Evolutionary conservation across 2,113 vertebrate species (phyloP).

Genomic region (Peromyscus californicus): DNA sequence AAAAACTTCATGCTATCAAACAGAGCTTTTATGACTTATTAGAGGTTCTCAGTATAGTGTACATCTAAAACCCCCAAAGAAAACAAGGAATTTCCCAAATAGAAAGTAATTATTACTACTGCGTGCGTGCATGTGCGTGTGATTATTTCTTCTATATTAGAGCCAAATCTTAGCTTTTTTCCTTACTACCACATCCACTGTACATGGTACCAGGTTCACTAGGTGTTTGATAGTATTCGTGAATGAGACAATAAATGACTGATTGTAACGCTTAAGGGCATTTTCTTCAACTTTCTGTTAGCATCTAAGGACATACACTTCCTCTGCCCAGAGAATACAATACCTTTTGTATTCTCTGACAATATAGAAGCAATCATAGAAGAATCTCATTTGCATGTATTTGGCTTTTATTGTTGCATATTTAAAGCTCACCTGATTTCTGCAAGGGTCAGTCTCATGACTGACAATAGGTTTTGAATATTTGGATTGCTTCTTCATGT

Average conservation of each 20-base stretch:
- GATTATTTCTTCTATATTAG: not conserved
- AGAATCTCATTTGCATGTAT: slow-evolving; percentile 9
- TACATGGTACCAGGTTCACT: not conserved
- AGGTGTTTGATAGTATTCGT: not conserved
- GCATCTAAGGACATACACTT: not conserved
- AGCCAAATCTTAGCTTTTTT: not conserved
- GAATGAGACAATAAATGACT: not conserved
- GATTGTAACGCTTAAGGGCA: not conserved
- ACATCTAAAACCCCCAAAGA: not conserved
- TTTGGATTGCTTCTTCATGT: not conserved
- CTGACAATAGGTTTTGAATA: not conserved
- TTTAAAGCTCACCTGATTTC: not conserved
- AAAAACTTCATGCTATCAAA: not conserved
- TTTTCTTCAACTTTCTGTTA: slow-evolving; percentile 12
- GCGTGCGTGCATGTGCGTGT: not conserved
- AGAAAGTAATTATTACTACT: not conserved
- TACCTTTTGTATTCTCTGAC: not conserved
- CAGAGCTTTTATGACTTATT: not conserved
- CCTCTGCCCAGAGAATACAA: not conserved
- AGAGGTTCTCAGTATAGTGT: not conserved
- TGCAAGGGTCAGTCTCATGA: not conserved
- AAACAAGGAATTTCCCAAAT: not conserved
- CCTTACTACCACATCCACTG: not conserved
- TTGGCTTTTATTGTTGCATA: not conserved
- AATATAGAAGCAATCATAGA: slow-evolving; percentile 14